Conservation (phyloP, 2,888 invertebrate genomes). For the Drosophila colorata region DNA sequence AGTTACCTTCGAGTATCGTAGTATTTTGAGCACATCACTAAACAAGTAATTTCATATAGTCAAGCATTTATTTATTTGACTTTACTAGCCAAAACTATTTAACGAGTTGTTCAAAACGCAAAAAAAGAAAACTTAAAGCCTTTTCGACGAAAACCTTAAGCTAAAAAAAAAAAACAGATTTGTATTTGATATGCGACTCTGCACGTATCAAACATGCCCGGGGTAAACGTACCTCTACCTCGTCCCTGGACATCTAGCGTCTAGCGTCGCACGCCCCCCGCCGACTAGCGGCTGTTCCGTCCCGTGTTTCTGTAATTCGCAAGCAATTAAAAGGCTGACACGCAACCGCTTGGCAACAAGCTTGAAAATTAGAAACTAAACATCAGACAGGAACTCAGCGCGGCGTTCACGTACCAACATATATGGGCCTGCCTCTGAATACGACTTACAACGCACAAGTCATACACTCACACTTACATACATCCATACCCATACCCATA, state of each 20-base stretch:
- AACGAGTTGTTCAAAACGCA: conserved; percentile 25
- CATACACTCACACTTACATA: conserved; percentile 15
- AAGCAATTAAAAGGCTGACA: conserved; percentile 69
- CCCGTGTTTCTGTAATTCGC: conserved; percentile 69
- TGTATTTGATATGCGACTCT: conserved; percentile 47
- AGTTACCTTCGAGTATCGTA: background rate
- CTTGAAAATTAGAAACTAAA: conserved; percentile 55
- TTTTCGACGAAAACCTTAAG: conserved; percentile 48
- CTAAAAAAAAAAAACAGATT: conserved; percentile 44
- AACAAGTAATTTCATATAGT: conserved; percentile 18
- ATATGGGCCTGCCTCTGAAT: conserved; percentile 19
- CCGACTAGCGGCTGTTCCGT: background rate
- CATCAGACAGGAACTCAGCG: conserved; percentile 61
- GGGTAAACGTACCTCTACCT: conserved; percentile 5
- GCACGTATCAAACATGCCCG: conserved; percentile 64
- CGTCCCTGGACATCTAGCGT: conserved; percentile 2
- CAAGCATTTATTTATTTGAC: conserved; percentile 32
- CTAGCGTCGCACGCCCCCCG: too few relatives aligned
- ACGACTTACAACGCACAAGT: conserved; percentile 41
- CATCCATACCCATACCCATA: background rate
- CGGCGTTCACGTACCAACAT: conserved; percentile 31
- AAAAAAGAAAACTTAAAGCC: conserved; percentile 4
- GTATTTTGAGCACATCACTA: conserved; percentile 13
- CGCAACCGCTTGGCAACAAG: conserved; percentile 68
- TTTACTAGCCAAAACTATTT: conserved; percentile 21